These are phyloP conservation scores for Girardinus metallicus DNA, from an alignment of 2,797 vertebrate species.

Conservation along the genomic window DNA sequence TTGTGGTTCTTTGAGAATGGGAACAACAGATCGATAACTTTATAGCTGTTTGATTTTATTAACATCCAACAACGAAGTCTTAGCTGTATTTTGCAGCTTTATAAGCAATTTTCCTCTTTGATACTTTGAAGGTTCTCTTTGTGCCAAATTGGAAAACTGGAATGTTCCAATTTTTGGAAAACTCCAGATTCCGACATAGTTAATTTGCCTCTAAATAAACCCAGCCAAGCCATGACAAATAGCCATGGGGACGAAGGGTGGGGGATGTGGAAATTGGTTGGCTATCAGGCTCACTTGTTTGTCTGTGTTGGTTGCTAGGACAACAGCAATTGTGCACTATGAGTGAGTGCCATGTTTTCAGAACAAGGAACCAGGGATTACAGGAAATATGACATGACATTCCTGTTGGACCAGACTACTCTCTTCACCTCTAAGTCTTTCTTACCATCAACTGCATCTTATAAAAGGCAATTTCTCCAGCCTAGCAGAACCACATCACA, in stretches of 20 bases:
- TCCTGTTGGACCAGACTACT: conserved; percentile 66
- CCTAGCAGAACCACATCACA: conserved; percentile 59
- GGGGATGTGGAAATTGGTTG: conserved; percentile 73
- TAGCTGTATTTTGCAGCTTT: conserved; percentile 46
- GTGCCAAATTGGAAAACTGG: conserved; percentile 62
- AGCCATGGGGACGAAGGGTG: conserved; percentile 75
- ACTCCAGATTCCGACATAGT: conserved; percentile 84
- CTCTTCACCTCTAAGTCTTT: conserved; percentile 33
- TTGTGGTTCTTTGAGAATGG: not conserved
- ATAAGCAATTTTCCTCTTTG: conserved; percentile 34
- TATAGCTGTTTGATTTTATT: conserved; percentile 32
- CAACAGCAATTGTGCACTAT: conserved; percentile 74
- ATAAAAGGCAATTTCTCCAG: conserved; percentile 57
- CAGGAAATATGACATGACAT: conserved; percentile 88
- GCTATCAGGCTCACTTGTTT: conserved; percentile 78
- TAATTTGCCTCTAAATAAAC: conserved; percentile 87
- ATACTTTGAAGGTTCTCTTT: conserved; percentile 59
- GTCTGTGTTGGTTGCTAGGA: conserved; percentile 81
- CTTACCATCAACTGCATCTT: conserved; percentile 54
- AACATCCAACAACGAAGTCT: conserved; percentile 42
- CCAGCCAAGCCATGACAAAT: conserved; percentile 86
- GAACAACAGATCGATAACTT: conserved; percentile 40
- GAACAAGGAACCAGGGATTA: conserved; percentile 82
- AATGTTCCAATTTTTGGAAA: conserved; percentile 75
- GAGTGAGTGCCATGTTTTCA: conserved; percentile 78